Conservation (phyloP, 2,888 invertebrate genomes). For the Ptychoptera albimana region DNA sequence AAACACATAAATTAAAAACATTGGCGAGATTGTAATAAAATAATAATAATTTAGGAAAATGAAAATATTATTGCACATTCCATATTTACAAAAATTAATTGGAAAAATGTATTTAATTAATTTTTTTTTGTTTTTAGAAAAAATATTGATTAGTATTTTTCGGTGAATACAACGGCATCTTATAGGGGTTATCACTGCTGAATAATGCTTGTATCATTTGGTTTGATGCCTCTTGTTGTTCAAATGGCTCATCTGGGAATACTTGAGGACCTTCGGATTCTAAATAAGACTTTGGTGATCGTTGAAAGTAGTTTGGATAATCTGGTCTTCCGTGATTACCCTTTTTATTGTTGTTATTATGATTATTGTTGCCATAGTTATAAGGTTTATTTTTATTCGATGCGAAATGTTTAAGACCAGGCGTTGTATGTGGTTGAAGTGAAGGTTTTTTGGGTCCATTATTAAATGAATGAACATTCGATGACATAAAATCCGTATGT, state of each 20-base stretch:
- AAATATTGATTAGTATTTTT: too few species aligned
- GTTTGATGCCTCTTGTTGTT: constrained; percentile 23
- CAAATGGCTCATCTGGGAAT: constrained; percentile 12
- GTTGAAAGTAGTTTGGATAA: constrained; percentile 23
- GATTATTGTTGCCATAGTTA: not conserved
- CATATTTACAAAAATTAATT: too few species aligned
- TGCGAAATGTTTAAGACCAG: constrained; percentile 33
- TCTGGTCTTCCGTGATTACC: constrained; percentile 12
- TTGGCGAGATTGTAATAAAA: too few species aligned
- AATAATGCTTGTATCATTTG: constrained; percentile 19
- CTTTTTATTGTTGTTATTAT: too few species aligned
- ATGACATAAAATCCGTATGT: constrained; percentile 15
- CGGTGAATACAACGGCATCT: too few species aligned
- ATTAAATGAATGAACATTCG: not conserved
- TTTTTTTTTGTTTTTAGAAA: too few species aligned
- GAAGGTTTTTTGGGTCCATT: constrained; percentile 21
- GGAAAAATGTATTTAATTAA: too few species aligned
- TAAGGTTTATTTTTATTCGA: constrained; percentile 13
- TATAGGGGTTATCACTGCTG: too few species aligned
- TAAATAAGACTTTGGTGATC: constrained; percentile 10
- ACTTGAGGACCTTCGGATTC: constrained; percentile 12
- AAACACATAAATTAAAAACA: too few species aligned
- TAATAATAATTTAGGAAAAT: too few species aligned
- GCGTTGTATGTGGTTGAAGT: constrained; percentile 30
- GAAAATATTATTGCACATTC: too few species aligned